Base-by-base conservation (phyloP, 2,888 invertebrate genomes). In the Rhogogaster chlorosoma region DNA sequence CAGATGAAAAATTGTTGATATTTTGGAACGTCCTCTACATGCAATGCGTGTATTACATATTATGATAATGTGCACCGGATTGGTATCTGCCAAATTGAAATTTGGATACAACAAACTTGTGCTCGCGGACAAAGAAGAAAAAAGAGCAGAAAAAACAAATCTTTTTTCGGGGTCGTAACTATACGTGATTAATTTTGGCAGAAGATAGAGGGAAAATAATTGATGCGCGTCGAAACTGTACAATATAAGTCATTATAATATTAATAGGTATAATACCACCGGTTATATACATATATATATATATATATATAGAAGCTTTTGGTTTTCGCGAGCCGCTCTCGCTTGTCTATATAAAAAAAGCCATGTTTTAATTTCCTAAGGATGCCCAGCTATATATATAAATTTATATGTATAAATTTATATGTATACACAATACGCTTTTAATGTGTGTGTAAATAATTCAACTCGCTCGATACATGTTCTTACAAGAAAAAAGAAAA, bases 401-500 rank as follows among this genome's bases (percentile, higher is more conserved):
- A 42, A 42, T 7, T 42, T 61, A 49, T 61, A 61, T 61, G 26
- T n/a, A 61, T 61, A 26, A 10, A 12, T 42, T 2, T 22, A 22
- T 57, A 22, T 18, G 10, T 26, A 10, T 57, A 22, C 1, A 15
- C n/a, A n/a, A n/a, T 53, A 53, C 53, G 53, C 53, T 53, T 53
- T 53, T 53, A n/a, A 53, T 61, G 61, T 61, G 61, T 61, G 61
- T 61, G 61, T 61, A 22, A 61, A 61, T 61, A 61, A 61, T 10
- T 61, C 26, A 61, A 61, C 22, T 61, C 61, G 61, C 61, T 61
- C 26, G 61, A 61, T 61, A 61, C 26, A 26, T 61, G 53, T 53
- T 53, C 53, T 53, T 53, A n/a, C 53, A 61, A 83, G 67, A 84
- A 84, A 49, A 10, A 83, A 73, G 83, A 53, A 82, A 67, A 42